These are phyloP conservation scores for Herminia tarsipennalis DNA, from an alignment of 2,888 invertebrate genomes.

Conservation along the genomic window DNA sequence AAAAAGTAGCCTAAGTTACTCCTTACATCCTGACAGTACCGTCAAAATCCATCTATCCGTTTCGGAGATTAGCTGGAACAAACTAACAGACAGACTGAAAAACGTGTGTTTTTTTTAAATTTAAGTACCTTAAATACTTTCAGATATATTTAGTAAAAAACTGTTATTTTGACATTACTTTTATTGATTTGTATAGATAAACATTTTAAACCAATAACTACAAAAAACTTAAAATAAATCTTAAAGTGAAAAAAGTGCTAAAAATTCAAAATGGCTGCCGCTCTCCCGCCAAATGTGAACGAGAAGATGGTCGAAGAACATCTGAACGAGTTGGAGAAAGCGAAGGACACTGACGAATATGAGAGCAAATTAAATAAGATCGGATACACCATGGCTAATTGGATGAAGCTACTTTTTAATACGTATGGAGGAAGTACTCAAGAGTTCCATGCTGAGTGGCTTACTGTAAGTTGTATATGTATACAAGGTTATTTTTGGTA, in stretches of 20 bases:
- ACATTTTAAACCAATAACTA: not conserved
- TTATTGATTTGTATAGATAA: no score
- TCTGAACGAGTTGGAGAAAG: slow-evolving; percentile 57
- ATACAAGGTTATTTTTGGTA: no score
- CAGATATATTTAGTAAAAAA: no score
- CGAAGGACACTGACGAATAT: slow-evolving; percentile 61
- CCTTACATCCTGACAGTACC: no score
- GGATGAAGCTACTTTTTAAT: slow-evolving; percentile 75
- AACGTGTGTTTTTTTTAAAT: no score
- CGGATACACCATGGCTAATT: slow-evolving; percentile 60
- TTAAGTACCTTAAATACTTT: no score
- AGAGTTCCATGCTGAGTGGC: slow-evolving; percentile 70
- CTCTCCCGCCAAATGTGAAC: slow-evolving; percentile 32
- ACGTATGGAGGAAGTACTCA: slow-evolving; percentile 47
- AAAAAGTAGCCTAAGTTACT: no score
- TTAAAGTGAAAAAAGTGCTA: slow-evolving; percentile 12
- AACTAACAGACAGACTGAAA: no score
- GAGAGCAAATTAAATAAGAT: slow-evolving; percentile 57
- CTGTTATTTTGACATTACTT: no score
- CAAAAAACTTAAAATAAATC: slow-evolving; percentile 4
- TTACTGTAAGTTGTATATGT: slow-evolving; percentile 62
- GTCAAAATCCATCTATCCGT: no score
- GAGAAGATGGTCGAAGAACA: slow-evolving; percentile 61
- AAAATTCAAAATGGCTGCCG: slow-evolving; percentile 58
- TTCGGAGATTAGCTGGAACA: no score